Evolutionary conservation across 2,797 vertebrate species (phyloP), one percentile per base, ranked within the genome.

Genomic region (Hydrocynus forskahlii): DNA sequence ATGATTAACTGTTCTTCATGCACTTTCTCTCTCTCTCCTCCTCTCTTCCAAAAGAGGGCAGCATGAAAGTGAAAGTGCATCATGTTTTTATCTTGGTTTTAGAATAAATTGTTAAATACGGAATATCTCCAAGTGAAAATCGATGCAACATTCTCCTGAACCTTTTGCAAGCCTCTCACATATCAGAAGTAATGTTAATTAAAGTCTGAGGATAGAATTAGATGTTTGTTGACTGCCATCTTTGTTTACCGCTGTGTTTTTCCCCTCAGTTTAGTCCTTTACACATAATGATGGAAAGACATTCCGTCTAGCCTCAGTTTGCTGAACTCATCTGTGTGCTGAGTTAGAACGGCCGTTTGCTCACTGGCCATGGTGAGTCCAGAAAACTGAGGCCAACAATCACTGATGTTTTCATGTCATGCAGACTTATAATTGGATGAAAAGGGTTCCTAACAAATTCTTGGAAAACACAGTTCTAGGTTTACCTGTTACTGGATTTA

Each of bases 41-140:
- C 38, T 60, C 19, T 52, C 43, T 35, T 85, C 79, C 86, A 83
- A 83, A 87, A 79, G 79, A 85, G 80, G 81, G 84, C 81, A 87
- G 86, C 83, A 83, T 75, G 76, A 48, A 48, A 48, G 45, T 48
- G 45, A 48, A 48, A 48, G 64, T 76, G 29, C 40, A n/a, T 64
- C 6, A 62, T 76, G 48, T 68, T 77, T 48, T 66, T n/a, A 66
- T 67, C 63, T 78, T 68, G 70, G 52, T 35, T 60, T 60, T 21
- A 68, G 29, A 68, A 68, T 9, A 59, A 78, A 50, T 40, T 74
- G 4, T 66, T 82, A 13, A 66, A 57, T 48, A 25, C 68, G 12
- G 13, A 48, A 16, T 45, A 23, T 60, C 29, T 69, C 13, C 50
- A 12, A 50, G 13, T 17, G 17, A 68, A 60, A 48, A 68, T 75